Conservation (phyloP, 2,113 vertebrate species). For the Cryptotis parvus region DNA sequence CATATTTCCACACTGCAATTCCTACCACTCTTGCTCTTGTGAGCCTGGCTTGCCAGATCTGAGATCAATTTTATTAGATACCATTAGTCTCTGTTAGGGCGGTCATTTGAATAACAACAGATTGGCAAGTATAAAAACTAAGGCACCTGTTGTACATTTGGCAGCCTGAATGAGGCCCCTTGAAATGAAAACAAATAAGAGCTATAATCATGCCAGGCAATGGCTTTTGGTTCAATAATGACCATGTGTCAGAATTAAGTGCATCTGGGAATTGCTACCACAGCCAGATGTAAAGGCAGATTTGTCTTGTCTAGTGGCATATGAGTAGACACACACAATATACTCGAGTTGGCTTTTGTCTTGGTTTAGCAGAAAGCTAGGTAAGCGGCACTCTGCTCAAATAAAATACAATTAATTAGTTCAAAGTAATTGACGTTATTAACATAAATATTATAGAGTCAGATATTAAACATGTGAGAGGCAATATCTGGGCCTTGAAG, state of each 20-base stretch:
- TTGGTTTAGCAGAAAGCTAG: slow-evolving; percentile 62
- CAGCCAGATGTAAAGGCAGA: slow-evolving; percentile 83
- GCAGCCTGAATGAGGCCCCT: slow-evolving; percentile 71
- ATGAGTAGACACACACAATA: slow-evolving; percentile 64
- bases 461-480: neutral
- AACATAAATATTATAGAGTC: neutral
- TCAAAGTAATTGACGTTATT: neutral
- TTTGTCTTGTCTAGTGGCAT: slow-evolving; percentile 79
- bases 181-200: slow-evolving; percentile 80
- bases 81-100: slow-evolving; percentile 77
- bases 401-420: slow-evolving; percentile 40
- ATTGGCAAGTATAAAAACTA: slow-evolving; percentile 75
- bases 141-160: slow-evolving; percentile 81
- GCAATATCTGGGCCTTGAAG: slow-evolving; percentile 12
- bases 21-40: neutral
- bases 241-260: slow-evolving; percentile 83
- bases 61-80: slow-evolving; percentile 79
- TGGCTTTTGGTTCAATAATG: slow-evolving; percentile 80
- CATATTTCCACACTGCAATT: slow-evolving; percentile 7
- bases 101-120: slow-evolving; percentile 81
- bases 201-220: slow-evolving; percentile 75
- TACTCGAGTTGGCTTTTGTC: slow-evolving; percentile 66
- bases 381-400: slow-evolving; percentile 52
- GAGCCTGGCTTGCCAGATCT: slow-evolving; percentile 64
- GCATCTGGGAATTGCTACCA: slow-evolving; percentile 79